phyloP scores from a whole-genome alignment of 2,797 vertebrate species.

The Argyrosomus regius region DNA sequence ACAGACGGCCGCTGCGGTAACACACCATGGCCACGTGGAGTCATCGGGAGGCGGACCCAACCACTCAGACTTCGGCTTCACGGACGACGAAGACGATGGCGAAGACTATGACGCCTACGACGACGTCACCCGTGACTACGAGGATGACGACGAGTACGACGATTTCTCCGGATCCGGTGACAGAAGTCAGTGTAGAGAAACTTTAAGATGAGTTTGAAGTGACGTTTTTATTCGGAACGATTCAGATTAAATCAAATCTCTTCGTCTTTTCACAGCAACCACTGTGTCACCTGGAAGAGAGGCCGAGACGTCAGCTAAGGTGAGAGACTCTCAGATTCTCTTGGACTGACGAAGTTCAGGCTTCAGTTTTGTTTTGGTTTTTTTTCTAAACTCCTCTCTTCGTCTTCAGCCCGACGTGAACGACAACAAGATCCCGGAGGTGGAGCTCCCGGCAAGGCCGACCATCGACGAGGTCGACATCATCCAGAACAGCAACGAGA shows the following conservation, averaged over 20 bases:
- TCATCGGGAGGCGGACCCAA: conserved; percentile 88
- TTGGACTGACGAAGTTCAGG: not conserved
- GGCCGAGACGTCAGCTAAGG: conserved; percentile 52
- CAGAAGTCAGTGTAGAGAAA: conserved; percentile 62
- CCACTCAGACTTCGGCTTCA: conserved; percentile 70
- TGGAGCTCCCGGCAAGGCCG: conserved; percentile 57
- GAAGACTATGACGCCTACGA: conserved; percentile 18
- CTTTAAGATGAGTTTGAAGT: not conserved
- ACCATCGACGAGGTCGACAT: conserved; percentile 67
- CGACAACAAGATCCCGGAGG: conserved; percentile 90
- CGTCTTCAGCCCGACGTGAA: conserved; percentile 59
- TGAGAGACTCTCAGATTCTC: conserved; percentile 36
- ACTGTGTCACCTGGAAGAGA: not conserved
- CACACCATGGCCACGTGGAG: conserved; percentile 61
- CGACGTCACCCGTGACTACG: conserved; percentile 16
- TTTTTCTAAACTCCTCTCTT: conserved; percentile 5
- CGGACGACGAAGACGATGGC: conserved; percentile 76
- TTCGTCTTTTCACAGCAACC: conserved; percentile 45
- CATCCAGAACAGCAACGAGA: conserved; percentile 84
- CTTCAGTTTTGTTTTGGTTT: not conserved
- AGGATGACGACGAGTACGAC: conserved; percentile 62
- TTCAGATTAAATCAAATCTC: not conserved
- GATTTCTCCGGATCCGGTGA: conserved; percentile 92
- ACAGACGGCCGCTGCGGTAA: conserved; percentile 50
- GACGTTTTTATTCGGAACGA: not conserved